Percentiles rank a stretch among this genome's conserved stretches.
Evolutionary conservation across 2,888 invertebrate genomes (phyloP).

Genomic region (Colletes collaris): DNA sequence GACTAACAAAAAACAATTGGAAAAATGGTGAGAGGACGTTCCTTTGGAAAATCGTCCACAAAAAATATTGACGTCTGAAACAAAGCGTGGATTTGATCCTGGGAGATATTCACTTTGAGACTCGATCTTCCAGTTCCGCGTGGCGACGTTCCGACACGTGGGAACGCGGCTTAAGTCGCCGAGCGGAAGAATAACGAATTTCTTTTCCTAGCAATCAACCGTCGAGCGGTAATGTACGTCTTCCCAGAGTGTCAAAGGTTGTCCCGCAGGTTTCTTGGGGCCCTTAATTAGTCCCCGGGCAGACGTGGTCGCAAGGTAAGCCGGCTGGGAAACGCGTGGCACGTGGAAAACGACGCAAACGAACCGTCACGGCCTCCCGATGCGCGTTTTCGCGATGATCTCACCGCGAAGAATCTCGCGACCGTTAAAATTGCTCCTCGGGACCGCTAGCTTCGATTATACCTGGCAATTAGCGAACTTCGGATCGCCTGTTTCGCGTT

Average conservation of each 20-base stretch:
- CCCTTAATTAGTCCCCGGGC: slow-evolving; percentile 43
- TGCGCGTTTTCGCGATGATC: slow-evolving; percentile 40
- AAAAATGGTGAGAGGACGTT: too few species aligned
- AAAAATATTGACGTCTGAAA: too few species aligned
- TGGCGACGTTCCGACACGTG: too few species aligned
- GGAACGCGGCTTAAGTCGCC: too few species aligned
- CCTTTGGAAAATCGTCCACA: too few species aligned
- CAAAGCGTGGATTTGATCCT: too few species aligned
- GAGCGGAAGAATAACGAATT: background rate
- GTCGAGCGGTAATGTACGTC: background rate
- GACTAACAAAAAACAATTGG: too few species aligned
- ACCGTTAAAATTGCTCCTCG: slow-evolving; percentile 70
- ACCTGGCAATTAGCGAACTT: slow-evolving; percentile 73
- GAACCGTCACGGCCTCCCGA: slow-evolving; percentile 58
- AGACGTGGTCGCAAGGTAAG: slow-evolving; percentile 64
- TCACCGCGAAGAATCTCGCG: slow-evolving; percentile 66
- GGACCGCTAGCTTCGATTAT: slow-evolving; percentile 65
- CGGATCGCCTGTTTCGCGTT: slow-evolving; percentile 38
- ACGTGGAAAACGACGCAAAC: slow-evolving; percentile 69
- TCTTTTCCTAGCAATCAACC: background rate
- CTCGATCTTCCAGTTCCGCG: too few species aligned
- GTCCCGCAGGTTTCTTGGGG: slow-evolving; percentile 23
- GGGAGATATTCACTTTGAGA: too few species aligned
- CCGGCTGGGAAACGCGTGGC: slow-evolving; percentile 62
- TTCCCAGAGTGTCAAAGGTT: slow-evolving; percentile 27